Evolutionary conservation across 1,140 invertebrate species (phyloP), one percentile per base, ranked within the genome.

Genomic region (Brevipalpus yothersi): DNA sequence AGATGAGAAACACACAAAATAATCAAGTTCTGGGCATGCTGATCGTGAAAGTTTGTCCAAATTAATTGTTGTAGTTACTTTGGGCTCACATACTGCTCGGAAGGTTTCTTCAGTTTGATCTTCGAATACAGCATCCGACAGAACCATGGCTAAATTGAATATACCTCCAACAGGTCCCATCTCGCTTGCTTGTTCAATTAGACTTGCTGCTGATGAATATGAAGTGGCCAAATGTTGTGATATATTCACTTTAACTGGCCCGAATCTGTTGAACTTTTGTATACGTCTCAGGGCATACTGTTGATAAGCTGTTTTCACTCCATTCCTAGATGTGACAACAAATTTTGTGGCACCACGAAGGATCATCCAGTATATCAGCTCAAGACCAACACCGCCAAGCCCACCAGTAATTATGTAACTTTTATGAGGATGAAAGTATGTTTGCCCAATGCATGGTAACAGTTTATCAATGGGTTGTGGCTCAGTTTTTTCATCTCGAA

Each of bases 1-100:
- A 23, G 86, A 91, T 13, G 91, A 96, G 74, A 96, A 96, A 13
- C 79, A 83, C 12, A 90, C 83, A 68, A 93, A 95, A 71, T 89
- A 85, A 64, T 91, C 85, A 58, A 91, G 69, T 53, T 82, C 72
- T 0, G 82, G 78, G 64, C 84, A 86, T 41, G 81, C 68, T 56
- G 78, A 75, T 41, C 89, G 75, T 0, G 84, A 83, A 4, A 76
- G 78, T 1, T 68, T 65, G 68, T 93, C 89, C 47, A 93, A 68
- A 66, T 81, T 75, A 54, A 80, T 79, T 2, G 86, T 88, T 40
- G 78, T 76, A 39, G 71, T 67, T 4, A 76, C 75, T 68, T 80
- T 80, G 2, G 77, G 73, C 55, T 71, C 74, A 49, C 79, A 78
- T 10, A 76, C 76, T 61, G 68, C 66, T 63, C 79, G 77, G 71